Evolutionary conservation across 92 coral and sea anemone species (phyloP).

Genomic region (Zoanthus sociatus): DNA sequence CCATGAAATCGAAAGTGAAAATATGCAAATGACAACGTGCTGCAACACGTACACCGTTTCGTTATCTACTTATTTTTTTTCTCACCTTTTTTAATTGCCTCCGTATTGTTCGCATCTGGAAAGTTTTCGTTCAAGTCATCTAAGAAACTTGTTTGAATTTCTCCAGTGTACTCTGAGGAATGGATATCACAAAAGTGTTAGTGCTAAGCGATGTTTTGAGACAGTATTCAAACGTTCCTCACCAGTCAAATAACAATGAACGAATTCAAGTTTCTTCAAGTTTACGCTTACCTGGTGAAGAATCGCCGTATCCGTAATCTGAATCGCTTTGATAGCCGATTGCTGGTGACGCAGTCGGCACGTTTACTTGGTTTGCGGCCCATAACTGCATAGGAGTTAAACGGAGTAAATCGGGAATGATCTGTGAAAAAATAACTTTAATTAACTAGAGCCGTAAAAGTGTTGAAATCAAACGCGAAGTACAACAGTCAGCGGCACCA

Average conservation of each 20-base stretch:
- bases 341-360: conserved; percentile 73
- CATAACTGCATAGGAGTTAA: background rate
- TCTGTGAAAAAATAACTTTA: background rate
- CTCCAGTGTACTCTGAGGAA: background rate
- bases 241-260: background rate
- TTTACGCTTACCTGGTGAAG: conserved; percentile 27
- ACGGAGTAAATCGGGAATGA: background rate
- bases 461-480: background rate
- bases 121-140: background rate
- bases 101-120: background rate
- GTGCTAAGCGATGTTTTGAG: too few relatives aligned
- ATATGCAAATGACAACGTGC: conserved; percentile 47
- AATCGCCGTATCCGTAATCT: background rate
- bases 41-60: conserved; percentile 21
- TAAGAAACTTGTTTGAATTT: background rate
- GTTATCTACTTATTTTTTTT: background rate
- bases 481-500: background rate
- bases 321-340: conserved; percentile 7
- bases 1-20: conserved; percentile 33
- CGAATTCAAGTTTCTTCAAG: background rate
- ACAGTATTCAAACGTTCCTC: background rate
- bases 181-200: background rate
- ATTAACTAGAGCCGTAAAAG: background rate
- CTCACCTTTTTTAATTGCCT: background rate
- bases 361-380: conserved; percentile 62